phyloP scores from a whole-genome alignment of 1,140 invertebrate genomes.

The Cryptotermes secundus region DNA sequence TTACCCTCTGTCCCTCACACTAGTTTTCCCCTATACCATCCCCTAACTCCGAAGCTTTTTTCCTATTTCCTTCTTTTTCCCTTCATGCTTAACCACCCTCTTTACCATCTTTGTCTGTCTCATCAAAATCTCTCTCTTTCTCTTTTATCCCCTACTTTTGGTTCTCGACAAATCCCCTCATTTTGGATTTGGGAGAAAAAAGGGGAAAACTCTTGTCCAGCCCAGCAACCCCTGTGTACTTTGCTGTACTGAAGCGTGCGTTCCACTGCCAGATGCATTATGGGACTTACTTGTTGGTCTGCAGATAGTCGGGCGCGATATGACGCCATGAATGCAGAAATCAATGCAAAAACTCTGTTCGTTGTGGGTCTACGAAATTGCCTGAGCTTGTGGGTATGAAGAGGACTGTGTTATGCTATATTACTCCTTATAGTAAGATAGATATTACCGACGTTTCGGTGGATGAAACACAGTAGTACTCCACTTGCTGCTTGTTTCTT shows the following conservation, averaged over 20 bases:
- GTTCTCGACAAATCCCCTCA: slow-evolving; percentile 35
- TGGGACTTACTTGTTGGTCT: slow-evolving; percentile 18
- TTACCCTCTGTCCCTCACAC: background rate
- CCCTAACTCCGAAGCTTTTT: background rate
- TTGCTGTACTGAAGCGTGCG: background rate
- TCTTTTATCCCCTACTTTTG: slow-evolving; percentile 3
- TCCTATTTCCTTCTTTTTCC: slow-evolving; percentile 24
- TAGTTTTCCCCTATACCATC: background rate
- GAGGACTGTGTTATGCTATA: too few relatives aligned
- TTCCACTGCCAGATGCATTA: background rate
- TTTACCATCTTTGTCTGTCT: background rate
- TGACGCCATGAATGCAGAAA: background rate
- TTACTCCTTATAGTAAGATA: too few relatives aligned
- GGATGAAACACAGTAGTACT: too few relatives aligned
- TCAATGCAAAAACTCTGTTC: background rate
- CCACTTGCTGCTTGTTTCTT: too few relatives aligned
- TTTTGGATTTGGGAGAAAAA: slow-evolving; percentile 27
- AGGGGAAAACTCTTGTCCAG: slow-evolving; percentile 11
- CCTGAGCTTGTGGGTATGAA: too few relatives aligned
- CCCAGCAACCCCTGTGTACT: slow-evolving; percentile 20
- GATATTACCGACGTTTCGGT: too few relatives aligned
- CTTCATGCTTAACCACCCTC: background rate
- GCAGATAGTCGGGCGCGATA: background rate
- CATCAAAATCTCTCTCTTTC: background rate
- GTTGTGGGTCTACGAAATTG: too few relatives aligned